Evolutionary conservation across 2,797 vertebrate species (phyloP), one percentile per base, ranked within the genome.

Genomic region (Acanthurus lineatus): DNA sequence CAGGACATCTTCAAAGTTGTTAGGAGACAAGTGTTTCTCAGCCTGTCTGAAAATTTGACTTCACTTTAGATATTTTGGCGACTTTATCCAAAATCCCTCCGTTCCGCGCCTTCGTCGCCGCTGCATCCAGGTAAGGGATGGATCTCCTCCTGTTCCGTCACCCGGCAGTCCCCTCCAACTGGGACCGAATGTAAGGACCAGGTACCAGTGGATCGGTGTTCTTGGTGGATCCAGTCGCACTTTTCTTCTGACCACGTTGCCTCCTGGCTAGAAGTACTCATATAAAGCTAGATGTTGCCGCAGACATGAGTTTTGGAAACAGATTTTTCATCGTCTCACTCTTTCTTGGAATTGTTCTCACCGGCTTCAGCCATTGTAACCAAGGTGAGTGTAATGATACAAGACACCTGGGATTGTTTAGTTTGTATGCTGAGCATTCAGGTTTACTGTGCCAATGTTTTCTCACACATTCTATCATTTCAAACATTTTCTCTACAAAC

Each of bases 271-370:
- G 40, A 84, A 82, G 83, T 54, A 61, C 65, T 59, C 70, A 64
- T 49, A 63, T 48, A 14, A 62, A 79, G 74, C 64, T 74, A 68
- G 83, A 93, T 91, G 89, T 81, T 80, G 85, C 86, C 62, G 90
- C 86, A 92, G 91, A 92, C 83, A 95, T 95, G 94, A 93, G 73
- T 89, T 89, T 89, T 71, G 91, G 88, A 85, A 86, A 89, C 65
- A 88, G 84, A 88, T 79, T 90, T 66, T 52, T 82, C 75, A 76
- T 93, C 60, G 58, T 91, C 76, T 87, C 88, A 84, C 81, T 94
- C 82, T 89, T 91, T 85, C 84, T 93, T 44, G 91, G 92, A 88
- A 86, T 91, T 86, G 76, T 87, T 71, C 73, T 91, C 88, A 76
- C 75, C 57, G 78, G 85, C 64, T 68, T 84, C 79, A 76, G 87